Conservation (phyloP, 1,140 invertebrate species). For the Drosophila ercepeae region DNA sequence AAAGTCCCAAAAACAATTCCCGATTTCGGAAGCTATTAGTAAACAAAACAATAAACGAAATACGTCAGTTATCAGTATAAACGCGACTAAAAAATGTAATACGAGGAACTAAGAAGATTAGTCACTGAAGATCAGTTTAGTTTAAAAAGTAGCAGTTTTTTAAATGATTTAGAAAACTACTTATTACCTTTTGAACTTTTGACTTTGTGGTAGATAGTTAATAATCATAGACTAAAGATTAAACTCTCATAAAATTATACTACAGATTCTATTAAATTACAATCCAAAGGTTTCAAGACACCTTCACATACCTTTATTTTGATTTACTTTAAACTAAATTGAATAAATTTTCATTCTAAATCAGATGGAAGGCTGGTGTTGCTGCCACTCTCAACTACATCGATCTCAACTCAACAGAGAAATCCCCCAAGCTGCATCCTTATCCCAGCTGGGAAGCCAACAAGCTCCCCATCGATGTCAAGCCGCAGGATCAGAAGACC, state of each 20-base stretch:
- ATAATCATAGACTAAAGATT: too few species aligned
- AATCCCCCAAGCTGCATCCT: conserved; percentile 87
- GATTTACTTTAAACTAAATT: too few species aligned
- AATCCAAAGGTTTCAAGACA: too few species aligned
- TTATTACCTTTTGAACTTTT: too few species aligned
- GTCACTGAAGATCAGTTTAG: background rate
- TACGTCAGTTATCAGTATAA: conserved; percentile 3
- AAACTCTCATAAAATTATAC: too few species aligned
- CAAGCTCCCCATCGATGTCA: conserved; percentile 84
- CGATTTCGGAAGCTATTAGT: conserved; percentile 26
- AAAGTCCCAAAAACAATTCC: conserved; percentile 14
- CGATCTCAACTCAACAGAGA: conserved; percentile 84
- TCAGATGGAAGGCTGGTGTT: conserved; percentile 89
- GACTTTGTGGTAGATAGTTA: too few species aligned
- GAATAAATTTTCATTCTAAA: too few species aligned
- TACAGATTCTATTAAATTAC: too few species aligned
- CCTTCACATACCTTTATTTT: too few species aligned
- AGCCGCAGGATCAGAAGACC: conserved; percentile 59
- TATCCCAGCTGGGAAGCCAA: conserved; percentile 89
- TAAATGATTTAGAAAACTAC: too few species aligned
- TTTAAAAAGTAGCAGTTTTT: background rate
- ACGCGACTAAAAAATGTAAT: background rate
- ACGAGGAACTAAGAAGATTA: background rate
- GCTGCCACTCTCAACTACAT: conserved; percentile 89
- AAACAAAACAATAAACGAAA: conserved; percentile 32